phyloP scores from a whole-genome alignment of 2,888 invertebrate genomes.

The Deilephila elpenor region DNA sequence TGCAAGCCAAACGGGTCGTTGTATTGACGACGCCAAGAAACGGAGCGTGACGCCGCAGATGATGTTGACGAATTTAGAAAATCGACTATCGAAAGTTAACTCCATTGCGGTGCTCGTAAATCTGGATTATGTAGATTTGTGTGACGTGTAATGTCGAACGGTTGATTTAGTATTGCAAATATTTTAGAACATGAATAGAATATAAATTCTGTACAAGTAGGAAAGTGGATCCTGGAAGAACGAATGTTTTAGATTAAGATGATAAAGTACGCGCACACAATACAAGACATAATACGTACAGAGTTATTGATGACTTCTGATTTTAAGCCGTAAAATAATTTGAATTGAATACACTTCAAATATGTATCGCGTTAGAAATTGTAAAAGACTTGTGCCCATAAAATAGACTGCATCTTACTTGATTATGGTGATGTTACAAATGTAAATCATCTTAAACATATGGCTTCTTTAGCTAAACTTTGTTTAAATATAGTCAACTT shows the following conservation, averaged over 20 bases:
- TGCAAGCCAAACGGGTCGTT: slow-evolving; percentile 50
- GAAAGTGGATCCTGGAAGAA: not conserved
- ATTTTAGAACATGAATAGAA: slow-evolving; percentile 7
- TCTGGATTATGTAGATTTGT: slow-evolving; percentile 24
- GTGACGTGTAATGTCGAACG: slow-evolving; percentile 18
- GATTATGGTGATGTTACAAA: too few relatives aligned
- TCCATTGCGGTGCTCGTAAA: slow-evolving; percentile 15
- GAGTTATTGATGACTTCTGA: not conserved
- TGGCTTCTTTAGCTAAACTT: too few relatives aligned
- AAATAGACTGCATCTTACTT: too few relatives aligned
- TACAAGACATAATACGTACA: not conserved
- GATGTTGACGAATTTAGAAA: slow-evolving; percentile 30
- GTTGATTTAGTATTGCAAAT: slow-evolving; percentile 17
- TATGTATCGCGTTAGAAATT: too few relatives aligned
- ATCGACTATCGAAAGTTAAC: slow-evolving; percentile 18
- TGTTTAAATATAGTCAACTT: not conserved
- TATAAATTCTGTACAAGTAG: not conserved
- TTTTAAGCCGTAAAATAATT: not conserved
- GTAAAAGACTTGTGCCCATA: too few relatives aligned
- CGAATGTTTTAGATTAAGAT: not conserved
- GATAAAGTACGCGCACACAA: slow-evolving; percentile 2
- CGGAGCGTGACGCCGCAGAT: slow-evolving; percentile 32
- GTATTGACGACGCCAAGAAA: slow-evolving; percentile 27
- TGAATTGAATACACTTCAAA: too few relatives aligned
- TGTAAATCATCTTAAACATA: too few relatives aligned